These are phyloP conservation scores for Philereme vetulata DNA, from an alignment of 2,888 invertebrate species.

Conservation along the genomic window DNA sequence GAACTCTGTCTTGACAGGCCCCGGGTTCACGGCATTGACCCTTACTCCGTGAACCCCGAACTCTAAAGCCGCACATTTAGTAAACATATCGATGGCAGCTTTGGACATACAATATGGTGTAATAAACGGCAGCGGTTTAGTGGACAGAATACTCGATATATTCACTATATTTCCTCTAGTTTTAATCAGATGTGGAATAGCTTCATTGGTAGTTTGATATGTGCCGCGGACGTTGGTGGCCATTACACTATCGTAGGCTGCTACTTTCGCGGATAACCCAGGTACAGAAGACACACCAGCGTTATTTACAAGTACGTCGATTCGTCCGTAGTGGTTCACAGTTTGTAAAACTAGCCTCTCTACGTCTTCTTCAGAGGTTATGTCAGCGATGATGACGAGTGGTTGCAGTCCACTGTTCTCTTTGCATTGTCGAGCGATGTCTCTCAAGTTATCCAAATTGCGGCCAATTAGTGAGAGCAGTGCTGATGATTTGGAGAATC, in stretches of 20 bases:
- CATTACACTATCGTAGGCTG: conserved; percentile 59
- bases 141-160: conserved; percentile 62
- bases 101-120: conserved; percentile 69
- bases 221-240: conserved; percentile 65
- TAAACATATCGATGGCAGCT: conserved; percentile 68
- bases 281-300: conserved; percentile 58
- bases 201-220: conserved; percentile 57
- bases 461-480: conserved; percentile 60
- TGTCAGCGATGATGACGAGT: conserved; percentile 59
- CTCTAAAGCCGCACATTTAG: conserved; percentile 65
- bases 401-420: conserved; percentile 53
- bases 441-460: conserved; percentile 58
- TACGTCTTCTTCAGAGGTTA: conserved; percentile 57
- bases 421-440: conserved; percentile 58
- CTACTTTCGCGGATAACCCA: conserved; percentile 48
- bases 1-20: conserved; percentile 63
- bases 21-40: conserved; percentile 69
- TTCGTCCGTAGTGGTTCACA: conserved; percentile 51
- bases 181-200: conserved; percentile 55
- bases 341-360: conserved; percentile 58
- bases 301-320: conserved; percentile 68
- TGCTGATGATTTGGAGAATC: conserved; percentile 61
- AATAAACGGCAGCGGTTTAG: conserved; percentile 53
- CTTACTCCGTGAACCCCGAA: conserved; percentile 61
- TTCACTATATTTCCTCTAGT: conserved; percentile 67